phyloP scores from a whole-genome alignment of 2,797 vertebrate genomes.

The Sebastes hopkinsi region DNA sequence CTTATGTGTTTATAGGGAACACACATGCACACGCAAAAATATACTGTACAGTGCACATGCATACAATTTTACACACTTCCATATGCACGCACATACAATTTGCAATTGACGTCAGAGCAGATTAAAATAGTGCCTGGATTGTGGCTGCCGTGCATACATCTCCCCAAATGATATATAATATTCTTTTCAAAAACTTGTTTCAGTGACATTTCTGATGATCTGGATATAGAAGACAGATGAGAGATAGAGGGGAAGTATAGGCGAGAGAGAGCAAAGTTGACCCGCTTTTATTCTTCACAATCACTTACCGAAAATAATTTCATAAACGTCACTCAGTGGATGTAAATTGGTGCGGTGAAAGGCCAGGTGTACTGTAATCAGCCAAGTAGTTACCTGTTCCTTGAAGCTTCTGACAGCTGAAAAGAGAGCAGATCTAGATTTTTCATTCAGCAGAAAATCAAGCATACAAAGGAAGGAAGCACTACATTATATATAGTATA shows the following conservation, averaged over 20 bases:
- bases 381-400: not conserved
- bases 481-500: not conserved
- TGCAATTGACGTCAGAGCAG: not conserved
- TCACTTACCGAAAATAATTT: conserved; percentile 11
- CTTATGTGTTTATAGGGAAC: not conserved
- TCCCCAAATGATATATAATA: conserved; percentile 3
- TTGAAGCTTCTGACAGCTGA: conserved; percentile 9
- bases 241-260: not conserved
- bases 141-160: not conserved
- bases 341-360: not conserved
- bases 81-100: not conserved
- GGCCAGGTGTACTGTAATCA: not conserved
- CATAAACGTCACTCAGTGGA: not conserved
- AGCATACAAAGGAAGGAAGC: not conserved
- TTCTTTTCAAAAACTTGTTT: conserved; percentile 14
- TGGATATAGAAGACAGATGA: not conserved
- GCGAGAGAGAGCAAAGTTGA: not conserved
- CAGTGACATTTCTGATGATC: conserved; percentile 16
- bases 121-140: conserved; percentile 14
- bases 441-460: not conserved
- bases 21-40: not conserved
- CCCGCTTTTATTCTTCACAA: not conserved
- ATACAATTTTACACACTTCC: not conserved
- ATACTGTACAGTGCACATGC: not conserved
- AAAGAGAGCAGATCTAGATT: not conserved